Conservation (phyloP, 2,113 vertebrate genomes). For the Oncorhynchus mykiss region DNA sequence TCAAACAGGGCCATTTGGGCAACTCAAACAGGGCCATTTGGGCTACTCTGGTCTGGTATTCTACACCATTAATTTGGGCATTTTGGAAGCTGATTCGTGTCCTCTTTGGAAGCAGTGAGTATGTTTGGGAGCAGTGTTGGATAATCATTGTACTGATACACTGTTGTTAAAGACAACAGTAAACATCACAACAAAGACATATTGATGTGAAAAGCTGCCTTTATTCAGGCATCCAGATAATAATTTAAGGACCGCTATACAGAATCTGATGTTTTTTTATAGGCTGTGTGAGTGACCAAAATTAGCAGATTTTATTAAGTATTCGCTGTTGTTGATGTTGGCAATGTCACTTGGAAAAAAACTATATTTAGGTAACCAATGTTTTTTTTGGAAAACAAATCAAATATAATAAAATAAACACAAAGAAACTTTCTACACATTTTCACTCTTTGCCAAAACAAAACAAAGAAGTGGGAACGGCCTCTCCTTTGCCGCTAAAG, state of each 20-base stretch:
- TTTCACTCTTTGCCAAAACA: constrained; percentile 41
- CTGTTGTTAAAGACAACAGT: too few relatives aligned
- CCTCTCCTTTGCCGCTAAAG: constrained; percentile 17
- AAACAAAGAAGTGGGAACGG: background rate
- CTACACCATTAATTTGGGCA: too few relatives aligned
- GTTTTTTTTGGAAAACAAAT: background rate
- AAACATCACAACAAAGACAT: too few relatives aligned
- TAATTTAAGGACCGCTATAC: background rate
- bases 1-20: too few relatives aligned
- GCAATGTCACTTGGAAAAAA: constrained; percentile 38
- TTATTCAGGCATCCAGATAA: too few relatives aligned
- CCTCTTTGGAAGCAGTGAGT: too few relatives aligned
- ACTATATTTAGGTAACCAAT: background rate
- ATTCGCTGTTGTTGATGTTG: constrained; percentile 32
- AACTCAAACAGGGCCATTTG: too few relatives aligned
- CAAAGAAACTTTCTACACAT: constrained; percentile 13
- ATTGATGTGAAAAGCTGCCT: too few relatives aligned
- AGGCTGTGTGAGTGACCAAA: constrained; percentile 7
- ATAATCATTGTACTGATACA: too few relatives aligned
- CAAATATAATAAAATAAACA: background rate
- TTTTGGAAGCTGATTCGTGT: too few relatives aligned
- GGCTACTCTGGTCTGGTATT: too few relatives aligned
- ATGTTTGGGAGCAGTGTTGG: too few relatives aligned
- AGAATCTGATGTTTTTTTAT: background rate
- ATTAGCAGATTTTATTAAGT: constrained; percentile 15